These are phyloP conservation scores for Bothrops jararaca DNA, from an alignment of 2,113 vertebrate species.

Conservation along the genomic window DNA sequence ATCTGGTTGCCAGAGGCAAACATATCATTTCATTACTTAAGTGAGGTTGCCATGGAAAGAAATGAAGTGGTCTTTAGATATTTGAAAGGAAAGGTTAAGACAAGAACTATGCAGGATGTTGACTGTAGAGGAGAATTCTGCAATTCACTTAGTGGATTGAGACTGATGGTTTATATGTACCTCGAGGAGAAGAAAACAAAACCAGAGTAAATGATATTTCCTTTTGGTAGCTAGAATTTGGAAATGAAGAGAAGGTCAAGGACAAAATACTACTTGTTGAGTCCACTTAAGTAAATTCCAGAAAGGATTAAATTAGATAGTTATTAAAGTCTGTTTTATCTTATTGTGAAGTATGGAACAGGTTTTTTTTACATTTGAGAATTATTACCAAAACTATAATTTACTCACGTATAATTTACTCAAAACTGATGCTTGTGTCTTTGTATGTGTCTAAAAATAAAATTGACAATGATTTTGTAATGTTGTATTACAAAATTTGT, in stretches of 20 bases:
- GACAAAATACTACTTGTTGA: background rate
- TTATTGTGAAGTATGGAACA: background rate
- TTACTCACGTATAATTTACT: slow-evolving; percentile 6
- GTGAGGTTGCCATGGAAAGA: background rate
- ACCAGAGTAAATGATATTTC: background rate
- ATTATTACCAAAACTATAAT: slow-evolving; percentile 11
- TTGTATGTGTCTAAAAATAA: slow-evolving; percentile 36
- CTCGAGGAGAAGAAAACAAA: background rate
- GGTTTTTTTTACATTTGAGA: background rate
- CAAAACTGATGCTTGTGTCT: slow-evolving; percentile 16
- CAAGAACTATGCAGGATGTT: background rate
- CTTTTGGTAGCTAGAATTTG: background rate
- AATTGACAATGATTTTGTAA: slow-evolving; percentile 12
- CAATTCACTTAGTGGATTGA: background rate
- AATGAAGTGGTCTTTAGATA: background rate
- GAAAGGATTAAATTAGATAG: background rate
- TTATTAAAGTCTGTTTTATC: background rate
- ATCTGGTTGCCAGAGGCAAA: background rate
- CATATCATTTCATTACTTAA: background rate
- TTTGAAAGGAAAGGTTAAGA: background rate
- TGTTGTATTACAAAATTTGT: slow-evolving; percentile 17
- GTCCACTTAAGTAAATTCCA: background rate
- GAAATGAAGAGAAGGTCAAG: background rate
- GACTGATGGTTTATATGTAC: background rate
- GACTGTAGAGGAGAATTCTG: background rate